Percentiles rank a stretch among this genome's conserved stretches.
Evolutionary conservation across 2,113 vertebrate genomes (phyloP).

Genomic region (Pseudorasbora parva): DNA sequence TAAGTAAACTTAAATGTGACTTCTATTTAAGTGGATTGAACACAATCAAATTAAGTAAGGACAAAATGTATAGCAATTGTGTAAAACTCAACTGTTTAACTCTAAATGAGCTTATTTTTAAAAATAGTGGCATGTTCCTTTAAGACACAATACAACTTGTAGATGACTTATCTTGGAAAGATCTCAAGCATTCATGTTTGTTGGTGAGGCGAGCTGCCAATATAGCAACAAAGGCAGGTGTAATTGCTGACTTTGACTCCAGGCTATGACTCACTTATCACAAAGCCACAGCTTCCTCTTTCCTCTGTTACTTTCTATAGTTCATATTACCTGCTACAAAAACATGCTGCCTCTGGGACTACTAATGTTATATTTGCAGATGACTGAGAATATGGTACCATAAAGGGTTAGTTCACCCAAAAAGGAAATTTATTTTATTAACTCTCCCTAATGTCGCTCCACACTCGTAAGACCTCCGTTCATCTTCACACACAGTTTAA

Average conservation of each 20-base stretch:
- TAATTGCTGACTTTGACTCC: constrained; percentile 58
- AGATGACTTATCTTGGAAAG: not conserved
- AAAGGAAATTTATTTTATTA: no score
- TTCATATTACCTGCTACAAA: constrained; percentile 52
- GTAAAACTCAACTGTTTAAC: no score
- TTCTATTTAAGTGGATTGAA: no score
- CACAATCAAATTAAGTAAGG: no score
- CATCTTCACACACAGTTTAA: no score
- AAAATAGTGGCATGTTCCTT: no score
- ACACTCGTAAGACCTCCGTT: no score
- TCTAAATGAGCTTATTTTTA: no score
- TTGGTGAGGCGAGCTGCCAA: constrained; percentile 49
- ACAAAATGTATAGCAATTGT: no score
- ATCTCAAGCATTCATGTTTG: constrained; percentile 30
- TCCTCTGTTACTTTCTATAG: constrained; percentile 52
- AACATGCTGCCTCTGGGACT: constrained; percentile 43
- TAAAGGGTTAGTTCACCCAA: no score
- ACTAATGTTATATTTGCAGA: constrained; percentile 23
- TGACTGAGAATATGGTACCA: constrained; percentile 22
- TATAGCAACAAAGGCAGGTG: constrained; percentile 62
- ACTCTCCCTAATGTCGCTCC: no score
- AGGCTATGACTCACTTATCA: constrained; percentile 64
- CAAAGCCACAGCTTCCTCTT: constrained; percentile 66
- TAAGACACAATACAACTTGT: not conserved
- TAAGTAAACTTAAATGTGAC: no score